phyloP scores from a whole-genome alignment of 2,888 invertebrate species.

The Agrotis segetum region DNA sequence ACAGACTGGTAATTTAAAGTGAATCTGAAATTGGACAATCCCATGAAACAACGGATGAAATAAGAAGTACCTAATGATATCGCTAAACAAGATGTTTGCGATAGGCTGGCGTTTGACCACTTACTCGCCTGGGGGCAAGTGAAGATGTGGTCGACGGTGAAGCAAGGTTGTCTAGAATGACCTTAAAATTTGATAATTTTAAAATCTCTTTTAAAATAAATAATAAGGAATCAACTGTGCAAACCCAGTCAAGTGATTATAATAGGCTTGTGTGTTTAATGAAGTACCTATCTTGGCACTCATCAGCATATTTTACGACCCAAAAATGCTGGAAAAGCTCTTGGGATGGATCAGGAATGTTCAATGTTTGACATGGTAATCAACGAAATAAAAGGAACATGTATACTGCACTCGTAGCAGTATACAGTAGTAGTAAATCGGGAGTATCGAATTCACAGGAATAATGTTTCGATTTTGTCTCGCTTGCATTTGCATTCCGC shows the following conservation, averaged over 20 bases:
- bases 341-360: constrained; percentile 7
- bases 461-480: background rate
- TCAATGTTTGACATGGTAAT: constrained; percentile 25
- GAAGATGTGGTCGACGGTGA: too few species aligned
- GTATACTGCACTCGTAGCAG: background rate
- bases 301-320: constrained; percentile 5
- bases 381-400: constrained; percentile 1
- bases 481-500: background rate
- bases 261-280: background rate
- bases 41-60: too few species aligned
- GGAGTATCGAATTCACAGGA: background rate
- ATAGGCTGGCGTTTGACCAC: too few species aligned
- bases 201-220: too few species aligned
- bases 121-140: too few species aligned
- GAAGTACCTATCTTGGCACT: constrained; percentile 20
- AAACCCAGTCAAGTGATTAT: background rate
- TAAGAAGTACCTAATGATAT: too few species aligned
- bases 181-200: too few species aligned
- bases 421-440: too few species aligned
- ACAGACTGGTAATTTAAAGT: too few species aligned
- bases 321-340: constrained; percentile 14
- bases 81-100: too few species aligned
- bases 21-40: too few species aligned
- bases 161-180: too few species aligned
- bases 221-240: background rate